These are phyloP conservation scores for Crossaster papposus DNA, from an alignment of 53 echinoderm and acorn worm genomes.

Conservation along the genomic window DNA sequence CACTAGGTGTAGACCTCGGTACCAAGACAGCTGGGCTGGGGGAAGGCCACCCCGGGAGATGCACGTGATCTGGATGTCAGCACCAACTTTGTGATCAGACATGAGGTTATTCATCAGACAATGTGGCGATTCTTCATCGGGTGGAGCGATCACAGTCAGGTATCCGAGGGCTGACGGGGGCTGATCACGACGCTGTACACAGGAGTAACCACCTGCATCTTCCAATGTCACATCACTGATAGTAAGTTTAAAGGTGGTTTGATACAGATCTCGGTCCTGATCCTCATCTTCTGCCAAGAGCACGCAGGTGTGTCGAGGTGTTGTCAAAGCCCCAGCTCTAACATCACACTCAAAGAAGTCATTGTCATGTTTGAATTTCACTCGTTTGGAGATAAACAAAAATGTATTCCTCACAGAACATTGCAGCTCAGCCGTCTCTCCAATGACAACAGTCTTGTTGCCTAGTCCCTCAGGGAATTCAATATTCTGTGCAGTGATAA, in stretches of 20 bases:
- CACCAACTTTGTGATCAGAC: neutral
- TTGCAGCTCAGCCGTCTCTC: neutral
- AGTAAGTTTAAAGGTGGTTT: neutral
- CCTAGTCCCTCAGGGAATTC: neutral
- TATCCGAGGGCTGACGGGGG: neutral
- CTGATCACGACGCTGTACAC: neutral
- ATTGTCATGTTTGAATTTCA: neutral
- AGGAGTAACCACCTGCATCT: constrained; percentile 3
- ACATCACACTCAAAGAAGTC: too few species aligned
- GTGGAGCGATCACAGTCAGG: neutral
- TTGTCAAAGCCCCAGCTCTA: too few species aligned
- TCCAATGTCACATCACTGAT: neutral
- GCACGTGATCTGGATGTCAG: neutral
- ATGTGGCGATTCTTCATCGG: neutral
- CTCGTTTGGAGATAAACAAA: too few species aligned
- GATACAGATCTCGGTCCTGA: neutral
- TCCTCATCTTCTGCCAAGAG: too few species aligned
- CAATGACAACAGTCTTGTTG: neutral
- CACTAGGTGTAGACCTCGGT: neutral
- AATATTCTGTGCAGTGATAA: neutral
- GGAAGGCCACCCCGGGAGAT: constrained; percentile 1
- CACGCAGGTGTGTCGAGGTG: neutral
- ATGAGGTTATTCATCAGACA: neutral
- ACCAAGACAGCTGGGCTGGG: constrained; percentile 22
- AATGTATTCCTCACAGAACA: neutral